These are phyloP conservation scores for Drosophila pegasa DNA, from an alignment of 2,888 invertebrate genomes.

Conservation along the genomic window DNA sequence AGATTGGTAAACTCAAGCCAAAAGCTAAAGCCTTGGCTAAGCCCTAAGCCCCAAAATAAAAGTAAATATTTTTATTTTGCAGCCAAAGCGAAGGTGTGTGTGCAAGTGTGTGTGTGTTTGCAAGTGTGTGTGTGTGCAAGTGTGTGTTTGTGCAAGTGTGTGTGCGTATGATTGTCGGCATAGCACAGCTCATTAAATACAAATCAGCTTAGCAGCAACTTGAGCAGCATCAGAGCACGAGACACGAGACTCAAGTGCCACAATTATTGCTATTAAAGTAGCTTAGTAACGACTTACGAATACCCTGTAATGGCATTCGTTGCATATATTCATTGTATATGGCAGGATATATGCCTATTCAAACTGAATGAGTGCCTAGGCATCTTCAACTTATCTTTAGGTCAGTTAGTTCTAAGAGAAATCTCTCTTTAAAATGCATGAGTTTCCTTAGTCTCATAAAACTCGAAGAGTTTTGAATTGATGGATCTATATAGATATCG, in stretches of 20 bases:
- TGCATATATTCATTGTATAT: background rate
- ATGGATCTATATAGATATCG: too few relatives aligned
- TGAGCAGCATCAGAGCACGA: constrained; percentile 28
- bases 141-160: too few relatives aligned
- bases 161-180: constrained; percentile 34
- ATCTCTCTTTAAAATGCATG: too few relatives aligned
- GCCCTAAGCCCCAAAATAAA: constrained; percentile 23
- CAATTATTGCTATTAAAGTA: background rate
- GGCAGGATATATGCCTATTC: too few relatives aligned
- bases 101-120: background rate
- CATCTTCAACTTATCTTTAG: too few relatives aligned
- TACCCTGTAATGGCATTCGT: background rate
- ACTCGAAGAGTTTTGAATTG: too few relatives aligned
- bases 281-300: constrained; percentile 8
- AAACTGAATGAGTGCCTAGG: too few relatives aligned
- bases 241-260: constrained; percentile 8
- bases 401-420: too few relatives aligned
- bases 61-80: constrained; percentile 70
- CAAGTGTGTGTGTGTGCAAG: constrained; percentile 5
- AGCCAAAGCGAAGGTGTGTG: constrained; percentile 35
- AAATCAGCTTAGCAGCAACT: constrained; percentile 72
- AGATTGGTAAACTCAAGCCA: constrained; percentile 4
- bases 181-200: constrained; percentile 75
- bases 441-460: too few relatives aligned
- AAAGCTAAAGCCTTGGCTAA: constrained; percentile 13